phyloP scores from a whole-genome alignment of 2,888 invertebrate genomes.

The Hypomecis punctinalis region DNA sequence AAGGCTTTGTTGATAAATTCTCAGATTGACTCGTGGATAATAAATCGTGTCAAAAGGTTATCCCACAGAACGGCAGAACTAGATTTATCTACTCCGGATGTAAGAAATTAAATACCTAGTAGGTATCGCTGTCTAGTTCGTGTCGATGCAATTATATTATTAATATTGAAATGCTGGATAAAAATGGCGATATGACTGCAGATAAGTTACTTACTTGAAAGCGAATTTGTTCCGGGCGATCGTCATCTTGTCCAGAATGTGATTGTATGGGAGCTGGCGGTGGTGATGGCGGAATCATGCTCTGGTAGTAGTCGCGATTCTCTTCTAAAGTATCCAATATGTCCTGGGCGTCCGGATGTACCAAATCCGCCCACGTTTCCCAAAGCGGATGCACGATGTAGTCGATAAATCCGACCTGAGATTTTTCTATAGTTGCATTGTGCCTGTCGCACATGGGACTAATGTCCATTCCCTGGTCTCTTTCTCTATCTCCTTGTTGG shows the following conservation, averaged over 20 bases:
- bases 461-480: slow-evolving; percentile 97
- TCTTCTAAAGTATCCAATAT: slow-evolving; percentile 99
- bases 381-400: slow-evolving; percentile 99
- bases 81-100: slow-evolving; percentile 1
- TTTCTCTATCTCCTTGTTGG: slow-evolving; percentile 98
- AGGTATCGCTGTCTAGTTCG: background rate
- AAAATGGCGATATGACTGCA: background rate
- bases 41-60: slow-evolving; percentile 13
- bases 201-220: slow-evolving; percentile 85
- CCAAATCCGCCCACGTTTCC: slow-evolving; percentile 99
- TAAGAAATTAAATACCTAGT: background rate
- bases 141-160: background rate
- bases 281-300: slow-evolving; percentile 97
- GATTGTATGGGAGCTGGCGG: slow-evolving; percentile 83
- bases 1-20: background rate
- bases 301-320: slow-evolving; percentile 98
- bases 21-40: slow-evolving; percentile 8
- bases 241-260: slow-evolving; percentile 84
- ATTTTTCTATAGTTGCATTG: slow-evolving; percentile 98
- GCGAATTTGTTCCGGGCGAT: slow-evolving; percentile 89
- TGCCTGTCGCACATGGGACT: slow-evolving; percentile 99
- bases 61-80: too few species aligned
- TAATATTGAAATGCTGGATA: background rate
- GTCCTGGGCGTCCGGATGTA: slow-evolving; percentile 99
- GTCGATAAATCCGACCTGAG: slow-evolving; percentile 99